Evolutionary conservation across 1,140 invertebrate species (phyloP).

Genomic region (Drosophila novamexicana): DNA sequence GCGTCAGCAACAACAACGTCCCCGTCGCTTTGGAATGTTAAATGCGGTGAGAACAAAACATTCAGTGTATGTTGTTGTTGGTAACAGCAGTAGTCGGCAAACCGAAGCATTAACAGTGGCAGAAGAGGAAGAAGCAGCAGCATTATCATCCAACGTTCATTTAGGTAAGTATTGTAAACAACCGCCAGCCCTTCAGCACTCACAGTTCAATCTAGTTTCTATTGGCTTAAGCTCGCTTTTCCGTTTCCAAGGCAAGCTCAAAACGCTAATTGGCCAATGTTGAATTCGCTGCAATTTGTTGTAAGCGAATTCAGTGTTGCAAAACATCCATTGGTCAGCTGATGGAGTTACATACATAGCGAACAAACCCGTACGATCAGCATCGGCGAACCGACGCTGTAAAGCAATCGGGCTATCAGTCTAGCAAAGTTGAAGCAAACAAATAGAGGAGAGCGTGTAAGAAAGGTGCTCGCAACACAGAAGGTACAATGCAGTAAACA

Average conservation of each 20-base stretch:
- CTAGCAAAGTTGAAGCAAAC: background rate
- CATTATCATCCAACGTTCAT: slow-evolving; percentile 78
- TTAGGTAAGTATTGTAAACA: slow-evolving; percentile 61
- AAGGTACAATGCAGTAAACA: background rate
- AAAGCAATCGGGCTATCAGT: background rate
- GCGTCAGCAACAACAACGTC: slow-evolving; percentile 49
- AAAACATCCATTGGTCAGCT: slow-evolving; percentile 55
- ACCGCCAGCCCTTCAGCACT: background rate
- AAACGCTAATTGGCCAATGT: slow-evolving; percentile 43
- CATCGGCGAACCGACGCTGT: slow-evolving; percentile 1
- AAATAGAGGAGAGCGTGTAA: background rate
- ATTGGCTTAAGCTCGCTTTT: slow-evolving; percentile 20
- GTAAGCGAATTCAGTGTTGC: slow-evolving; percentile 61
- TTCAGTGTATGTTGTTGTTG: slow-evolving; percentile 80
- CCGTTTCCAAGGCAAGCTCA: slow-evolving; percentile 51
- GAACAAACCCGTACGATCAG: slow-evolving; percentile 18
- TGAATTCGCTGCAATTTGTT: slow-evolving; percentile 45
- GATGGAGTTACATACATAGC: slow-evolving; percentile 60
- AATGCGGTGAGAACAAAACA: slow-evolving; percentile 80
- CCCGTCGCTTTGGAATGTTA: slow-evolving; percentile 82
- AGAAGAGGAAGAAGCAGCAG: slow-evolving; percentile 59
- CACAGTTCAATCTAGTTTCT: background rate
- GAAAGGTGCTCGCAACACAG: background rate
- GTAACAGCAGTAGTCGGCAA: slow-evolving; percentile 62
- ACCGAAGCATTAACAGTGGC: slow-evolving; percentile 69